Evolutionary conservation across 92 coral and sea anemone genomes (phyloP), one percentile per base, ranked within the genome.

Genomic region (Galaxea fascicularis): DNA sequence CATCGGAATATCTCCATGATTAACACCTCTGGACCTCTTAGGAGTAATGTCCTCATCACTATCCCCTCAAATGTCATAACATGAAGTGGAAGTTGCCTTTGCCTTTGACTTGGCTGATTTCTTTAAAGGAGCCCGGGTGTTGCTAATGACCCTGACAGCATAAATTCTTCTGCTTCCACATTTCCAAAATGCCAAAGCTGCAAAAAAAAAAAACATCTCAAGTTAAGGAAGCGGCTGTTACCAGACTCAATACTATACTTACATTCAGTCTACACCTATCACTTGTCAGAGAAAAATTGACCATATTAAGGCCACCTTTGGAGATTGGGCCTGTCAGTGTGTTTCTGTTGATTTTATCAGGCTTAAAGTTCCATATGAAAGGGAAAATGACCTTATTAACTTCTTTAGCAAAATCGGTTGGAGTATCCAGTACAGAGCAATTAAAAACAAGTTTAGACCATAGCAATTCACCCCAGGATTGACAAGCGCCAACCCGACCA

Each of bases 111-210:
- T 86, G 74, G 81, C 82, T 57, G 54, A 21, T 73, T 83, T 44
- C 73, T 85, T 85, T 49, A 73, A 45, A 49, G 82, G 56, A 28
- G 28, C 83, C 41, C 84, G 31, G 7, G 66, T 82, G 17, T 77
- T 79, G 69, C 25, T 73, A 65, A 20, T 73, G 66, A 86, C 45
- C 67, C 78, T 78, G 59, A 66, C 82, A 63, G 94, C 91, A 83
- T 91, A 87, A 54, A 87, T 74, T 63, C 78, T 91, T 87, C 94
- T 76, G 85, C 94, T 87, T 64, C 88, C 89, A 76, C 91, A 91
- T 74, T 91, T 91, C 89, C 91, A 91, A 82, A 91, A 87, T 44
- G 82, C 64, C 71, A 87, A 77, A 51, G 91, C 89, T 91, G 88
- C 72, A 90, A 80, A 44, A 82, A 76, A 29, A 74, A 56, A 27